These are phyloP conservation scores for Phoenoteleia sp. DNA, from an alignment of 2,888 invertebrate genomes.

Conservation along the genomic window DNA sequence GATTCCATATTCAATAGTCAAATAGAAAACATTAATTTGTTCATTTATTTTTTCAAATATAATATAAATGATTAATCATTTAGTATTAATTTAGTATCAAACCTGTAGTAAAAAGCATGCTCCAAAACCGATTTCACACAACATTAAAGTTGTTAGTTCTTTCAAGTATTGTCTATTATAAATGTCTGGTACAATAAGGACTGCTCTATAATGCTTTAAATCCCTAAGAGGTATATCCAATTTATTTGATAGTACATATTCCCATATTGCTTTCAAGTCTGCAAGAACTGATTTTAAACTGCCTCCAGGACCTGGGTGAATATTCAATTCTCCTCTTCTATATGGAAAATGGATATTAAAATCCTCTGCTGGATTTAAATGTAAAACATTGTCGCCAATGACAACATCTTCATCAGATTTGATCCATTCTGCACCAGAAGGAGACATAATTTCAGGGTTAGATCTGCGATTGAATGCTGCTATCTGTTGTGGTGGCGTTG, in stretches of 20 bases:
- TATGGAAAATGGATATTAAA: slow-evolving; percentile 97
- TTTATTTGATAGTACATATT: slow-evolving; percentile 91
- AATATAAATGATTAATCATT: no score
- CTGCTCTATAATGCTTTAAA: slow-evolving; percentile 93
- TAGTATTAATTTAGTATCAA: not conserved
- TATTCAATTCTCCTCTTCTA: slow-evolving; percentile 94
- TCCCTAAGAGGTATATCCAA: slow-evolving; percentile 91
- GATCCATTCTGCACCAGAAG: slow-evolving; percentile 89
- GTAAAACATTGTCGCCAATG: slow-evolving; percentile 93
- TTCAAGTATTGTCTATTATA: slow-evolving; percentile 95
- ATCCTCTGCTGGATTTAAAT: slow-evolving; percentile 90
- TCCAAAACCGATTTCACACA: slow-evolving; percentile 94
- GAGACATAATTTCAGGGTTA: slow-evolving; percentile 89
- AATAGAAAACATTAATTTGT: no score
- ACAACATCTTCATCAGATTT: slow-evolving; percentile 90
- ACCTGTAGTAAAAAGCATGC: slow-evolving; percentile 95
- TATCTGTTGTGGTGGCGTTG: slow-evolving; percentile 96
- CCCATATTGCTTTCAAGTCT: slow-evolving; percentile 96
- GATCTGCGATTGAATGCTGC: slow-evolving; percentile 95
- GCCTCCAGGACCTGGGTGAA: slow-evolving; percentile 94
- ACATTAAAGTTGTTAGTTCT: slow-evolving; percentile 93
- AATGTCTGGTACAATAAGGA: slow-evolving; percentile 96
- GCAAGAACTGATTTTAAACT: slow-evolving; percentile 94
- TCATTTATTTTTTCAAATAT: slow-evolving; percentile 17
- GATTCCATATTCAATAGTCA: no score